Percentiles rank a stretch among this genome's conserved stretches.
phyloP scores from a whole-genome alignment of 2,888 invertebrate species.

The Mantis religiosa region DNA sequence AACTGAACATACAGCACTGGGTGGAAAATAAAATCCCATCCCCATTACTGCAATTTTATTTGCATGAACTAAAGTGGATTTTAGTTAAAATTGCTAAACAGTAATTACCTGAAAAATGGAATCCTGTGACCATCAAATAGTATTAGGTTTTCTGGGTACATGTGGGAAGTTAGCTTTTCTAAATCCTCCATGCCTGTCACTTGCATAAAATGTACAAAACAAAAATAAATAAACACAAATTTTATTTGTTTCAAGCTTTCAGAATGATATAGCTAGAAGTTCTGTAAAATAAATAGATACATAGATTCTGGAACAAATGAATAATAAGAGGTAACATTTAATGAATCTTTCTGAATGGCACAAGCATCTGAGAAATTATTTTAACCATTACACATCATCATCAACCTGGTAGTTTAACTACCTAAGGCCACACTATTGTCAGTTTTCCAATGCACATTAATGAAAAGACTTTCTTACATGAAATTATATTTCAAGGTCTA shows the following conservation, averaged over 20 bases:
- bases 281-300: background rate
- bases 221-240: background rate
- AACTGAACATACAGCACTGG: too few species aligned
- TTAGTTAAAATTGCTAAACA: too few species aligned
- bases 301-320: background rate
- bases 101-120: too few species aligned
- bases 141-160: too few species aligned
- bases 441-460: background rate
- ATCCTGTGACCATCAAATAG: too few species aligned
- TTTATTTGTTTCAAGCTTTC: background rate
- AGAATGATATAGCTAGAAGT: background rate
- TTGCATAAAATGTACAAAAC: background rate
- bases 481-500: background rate
- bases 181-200: too few species aligned
- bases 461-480: background rate
- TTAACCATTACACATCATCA: background rate
- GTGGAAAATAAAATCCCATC: too few species aligned
- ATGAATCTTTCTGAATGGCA: background rate
- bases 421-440: background rate
- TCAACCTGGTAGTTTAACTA: background rate
- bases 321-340: background rate
- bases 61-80: too few species aligned
- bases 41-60: too few species aligned
- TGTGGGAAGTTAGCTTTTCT: too few species aligned
- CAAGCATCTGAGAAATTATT: background rate